Evolutionary conservation across 92 coral and sea anemone genomes (phyloP), one percentile per base, ranked within the genome.

Genomic region (Zoanthus gigantus): DNA sequence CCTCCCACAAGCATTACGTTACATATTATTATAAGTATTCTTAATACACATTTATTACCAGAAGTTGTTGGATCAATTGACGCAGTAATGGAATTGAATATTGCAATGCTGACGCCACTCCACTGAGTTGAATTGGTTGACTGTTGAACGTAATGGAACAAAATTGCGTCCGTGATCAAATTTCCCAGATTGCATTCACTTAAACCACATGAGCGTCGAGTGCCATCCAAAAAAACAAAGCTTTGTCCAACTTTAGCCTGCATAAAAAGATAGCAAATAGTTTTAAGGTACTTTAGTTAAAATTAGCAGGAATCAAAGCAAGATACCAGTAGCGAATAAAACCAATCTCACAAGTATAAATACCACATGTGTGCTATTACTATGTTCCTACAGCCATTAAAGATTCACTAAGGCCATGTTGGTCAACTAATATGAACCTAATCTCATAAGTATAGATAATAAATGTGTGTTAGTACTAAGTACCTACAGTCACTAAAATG

Each of bases 181-280:
- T 95, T 92, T 6, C 98, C 99, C 28, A 95, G 83, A 54, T 90
- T 90, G 85, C 99, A 96, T 78, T 93, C 98, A 37, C 71, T 79
- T 30, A 83, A 78, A 31, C 87, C 46, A 78, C 98, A 96, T 15
- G 72, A 86, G 31, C 76, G 88, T 74, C 68, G 86, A 58, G 87
- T 88, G 12, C 90, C 96, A 83, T 92, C 71, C 29, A 96, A 90
- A 74, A 83, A 85, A 30, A 92, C 93, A 15, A 90, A 88, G 17
- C 88, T 87, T 45, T 85, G 68, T 14, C 97, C 99, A 32, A 95
- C 91, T 63, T 87, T 76, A 15, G 84, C 84, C 99, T 96, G 78
- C 23, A 78, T 8, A 30, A 4, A 77, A 53, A 2, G 54, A 15
- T 11, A 3, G 13, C 9, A 18, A 48, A 57, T 17, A 12, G 23